Percentiles rank a stretch among this genome's conserved stretches.
phyloP scores from a whole-genome alignment of 2,888 invertebrate genomes.

The Chymomyza caudatula region DNA sequence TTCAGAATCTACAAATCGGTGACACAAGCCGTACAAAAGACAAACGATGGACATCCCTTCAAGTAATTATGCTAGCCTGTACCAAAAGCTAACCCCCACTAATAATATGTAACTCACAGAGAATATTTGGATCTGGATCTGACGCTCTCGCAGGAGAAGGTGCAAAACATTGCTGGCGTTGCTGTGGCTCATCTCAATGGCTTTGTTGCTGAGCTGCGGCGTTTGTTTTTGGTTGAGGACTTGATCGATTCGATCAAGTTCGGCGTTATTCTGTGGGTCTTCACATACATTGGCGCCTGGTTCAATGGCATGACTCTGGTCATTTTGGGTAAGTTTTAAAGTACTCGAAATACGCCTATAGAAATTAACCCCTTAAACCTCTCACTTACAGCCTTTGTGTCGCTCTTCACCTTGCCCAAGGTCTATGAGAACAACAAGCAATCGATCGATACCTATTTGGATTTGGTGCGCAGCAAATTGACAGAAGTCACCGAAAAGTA shows the following conservation, averaged over 20 bases:
- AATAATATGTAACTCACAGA: conserved; percentile 76
- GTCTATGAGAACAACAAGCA: conserved; percentile 96
- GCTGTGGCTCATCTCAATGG: conserved; percentile 93
- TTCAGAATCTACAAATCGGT: conserved; percentile 98
- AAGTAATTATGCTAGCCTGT: conserved; percentile 83
- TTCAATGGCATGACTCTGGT: conserved; percentile 99
- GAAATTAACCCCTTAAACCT: background rate
- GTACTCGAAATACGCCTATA: background rate
- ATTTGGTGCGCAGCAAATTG: conserved; percentile 91
- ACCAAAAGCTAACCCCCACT: no score
- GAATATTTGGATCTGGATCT: conserved; percentile 92
- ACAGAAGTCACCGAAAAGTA: conserved; percentile 93
- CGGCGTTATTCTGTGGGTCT: conserved; percentile 94
- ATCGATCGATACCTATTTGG: conserved; percentile 94
- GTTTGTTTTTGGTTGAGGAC: conserved; percentile 97
- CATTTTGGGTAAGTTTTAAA: conserved; percentile 86
- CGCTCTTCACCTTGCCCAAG: conserved; percentile 96
- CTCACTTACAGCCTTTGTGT: conserved; percentile 87
- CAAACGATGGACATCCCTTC: conserved; percentile 97
- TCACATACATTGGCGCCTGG: conserved; percentile 98
- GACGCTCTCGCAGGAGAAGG: conserved; percentile 92
- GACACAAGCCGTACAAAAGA: conserved; percentile 96
- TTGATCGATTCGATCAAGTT: conserved; percentile 97
- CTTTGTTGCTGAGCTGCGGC: conserved; percentile 88
- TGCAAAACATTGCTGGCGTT: conserved; percentile 91